A percentile compares a stretch with the other conserved stretches of the same genome.
Evolutionary conservation across 35 echinoderm and acorn worm genomes (phyloP).

Genomic region (Lytechinus pictus): DNA sequence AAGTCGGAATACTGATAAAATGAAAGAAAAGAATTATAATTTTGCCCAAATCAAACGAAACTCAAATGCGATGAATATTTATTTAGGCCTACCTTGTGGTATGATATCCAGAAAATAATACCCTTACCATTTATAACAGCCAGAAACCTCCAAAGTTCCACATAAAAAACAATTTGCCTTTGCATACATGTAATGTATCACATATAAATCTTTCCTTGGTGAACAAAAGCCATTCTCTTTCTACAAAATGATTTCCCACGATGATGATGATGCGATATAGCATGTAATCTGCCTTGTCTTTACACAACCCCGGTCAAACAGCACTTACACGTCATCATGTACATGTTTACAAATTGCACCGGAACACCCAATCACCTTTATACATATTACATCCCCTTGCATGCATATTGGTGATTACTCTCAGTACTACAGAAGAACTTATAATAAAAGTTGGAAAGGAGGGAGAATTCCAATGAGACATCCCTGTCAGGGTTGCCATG

Average conservation of each 20-base stretch:
- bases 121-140: not conserved
- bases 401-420: conserved; percentile 37
- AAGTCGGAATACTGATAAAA: no score
- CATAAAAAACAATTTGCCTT: not conserved
- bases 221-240: not conserved
- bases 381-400: not conserved
- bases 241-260: not conserved
- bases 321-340: not conserved
- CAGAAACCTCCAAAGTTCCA: not conserved
- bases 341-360: conserved; percentile 16
- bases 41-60: no score
- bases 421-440: not conserved
- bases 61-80: no score
- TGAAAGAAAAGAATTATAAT: no score
- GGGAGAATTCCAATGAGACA: conserved; percentile 27
- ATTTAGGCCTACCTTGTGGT: no score
- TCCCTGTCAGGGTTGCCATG: conserved; percentile 1
- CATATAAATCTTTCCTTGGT: not conserved
- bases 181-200: not conserved
- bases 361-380: not conserved
- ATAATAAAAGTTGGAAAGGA: not conserved
- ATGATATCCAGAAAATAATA: not conserved
- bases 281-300: not conserved
- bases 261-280: not conserved
- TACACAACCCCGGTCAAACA: not conserved